Conservation (phyloP, 2,888 invertebrate species). For the Onthophagus sagittarius region DNA sequence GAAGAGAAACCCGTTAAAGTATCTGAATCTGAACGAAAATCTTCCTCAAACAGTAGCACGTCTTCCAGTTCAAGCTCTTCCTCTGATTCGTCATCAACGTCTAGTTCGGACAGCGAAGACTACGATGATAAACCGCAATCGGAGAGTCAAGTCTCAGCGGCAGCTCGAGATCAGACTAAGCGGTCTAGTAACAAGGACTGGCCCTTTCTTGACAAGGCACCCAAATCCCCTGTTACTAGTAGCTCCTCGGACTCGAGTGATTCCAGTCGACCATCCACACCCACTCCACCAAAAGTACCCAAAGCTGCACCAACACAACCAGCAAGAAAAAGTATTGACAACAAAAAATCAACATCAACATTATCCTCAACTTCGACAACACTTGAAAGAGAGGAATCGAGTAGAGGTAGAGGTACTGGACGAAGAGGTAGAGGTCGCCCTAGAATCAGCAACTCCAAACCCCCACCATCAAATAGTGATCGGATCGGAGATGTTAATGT, state of each 20-base stretch:
- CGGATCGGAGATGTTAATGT: slow-evolving; percentile 64
- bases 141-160: slow-evolving; percentile 41
- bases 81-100: slow-evolving; percentile 52
- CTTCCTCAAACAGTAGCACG: slow-evolving; percentile 56
- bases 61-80: slow-evolving; percentile 51
- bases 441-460: slow-evolving; percentile 34
- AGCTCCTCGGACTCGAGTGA: slow-evolving; percentile 60
- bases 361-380: slow-evolving; percentile 29
- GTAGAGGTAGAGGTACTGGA: slow-evolving; percentile 45
- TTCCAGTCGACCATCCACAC: slow-evolving; percentile 41
- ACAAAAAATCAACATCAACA: slow-evolving; percentile 23
- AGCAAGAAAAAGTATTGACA: slow-evolving; percentile 30
- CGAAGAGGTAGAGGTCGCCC: slow-evolving; percentile 36
- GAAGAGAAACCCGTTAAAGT: slow-evolving; percentile 38
- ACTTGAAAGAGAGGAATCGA: slow-evolving; percentile 74
- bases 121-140: slow-evolving; percentile 38
- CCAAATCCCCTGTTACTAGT: slow-evolving; percentile 62
- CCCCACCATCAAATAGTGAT: slow-evolving; percentile 51
- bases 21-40: slow-evolving; percentile 50
- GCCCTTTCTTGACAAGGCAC: slow-evolving; percentile 78
- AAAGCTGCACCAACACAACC: slow-evolving; percentile 30
- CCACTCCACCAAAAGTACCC: slow-evolving; percentile 30
- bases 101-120: slow-evolving; percentile 58
- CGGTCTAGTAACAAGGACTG: slow-evolving; percentile 57
- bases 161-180: slow-evolving; percentile 41